Conservation (phyloP, 2,113 vertebrate species). For the Poecile atricapillus region DNA sequence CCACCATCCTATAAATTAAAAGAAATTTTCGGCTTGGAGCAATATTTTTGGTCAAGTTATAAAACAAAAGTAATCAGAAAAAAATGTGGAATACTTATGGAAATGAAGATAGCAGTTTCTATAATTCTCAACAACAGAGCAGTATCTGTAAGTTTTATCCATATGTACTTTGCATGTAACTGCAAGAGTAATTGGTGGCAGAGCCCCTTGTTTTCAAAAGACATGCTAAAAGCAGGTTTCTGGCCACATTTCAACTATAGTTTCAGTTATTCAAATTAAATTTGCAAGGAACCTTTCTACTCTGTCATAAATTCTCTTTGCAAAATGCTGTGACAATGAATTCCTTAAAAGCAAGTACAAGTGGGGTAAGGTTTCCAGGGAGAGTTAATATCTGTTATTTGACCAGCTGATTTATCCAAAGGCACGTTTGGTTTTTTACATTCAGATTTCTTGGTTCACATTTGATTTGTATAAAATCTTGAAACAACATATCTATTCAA, state of each 20-base stretch:
- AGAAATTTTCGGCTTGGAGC: neutral
- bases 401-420: slow-evolving; percentile 13
- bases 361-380: neutral
- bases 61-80: neutral
- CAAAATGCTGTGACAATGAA: neutral
- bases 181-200: neutral
- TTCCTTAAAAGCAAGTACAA: slow-evolving; percentile 22
- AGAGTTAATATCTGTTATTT: slow-evolving; percentile 19
- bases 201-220: slow-evolving; percentile 13
- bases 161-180: neutral
- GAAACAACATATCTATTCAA: neutral
- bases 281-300: neutral
- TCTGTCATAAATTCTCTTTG: slow-evolving; percentile 14
- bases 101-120: neutral
- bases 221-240: slow-evolving; percentile 18
- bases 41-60: neutral
- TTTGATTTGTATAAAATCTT: neutral
- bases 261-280: slow-evolving; percentile 16
- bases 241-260: neutral
- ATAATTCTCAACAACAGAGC: neutral
- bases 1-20: neutral
- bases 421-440: neutral
- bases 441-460: neutral
- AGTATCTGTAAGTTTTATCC: neutral
- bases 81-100: neutral